These are phyloP conservation scores for Malurus alboscapulatus DNA, from an alignment of 2,113 vertebrate species.

Conservation along the genomic window DNA sequence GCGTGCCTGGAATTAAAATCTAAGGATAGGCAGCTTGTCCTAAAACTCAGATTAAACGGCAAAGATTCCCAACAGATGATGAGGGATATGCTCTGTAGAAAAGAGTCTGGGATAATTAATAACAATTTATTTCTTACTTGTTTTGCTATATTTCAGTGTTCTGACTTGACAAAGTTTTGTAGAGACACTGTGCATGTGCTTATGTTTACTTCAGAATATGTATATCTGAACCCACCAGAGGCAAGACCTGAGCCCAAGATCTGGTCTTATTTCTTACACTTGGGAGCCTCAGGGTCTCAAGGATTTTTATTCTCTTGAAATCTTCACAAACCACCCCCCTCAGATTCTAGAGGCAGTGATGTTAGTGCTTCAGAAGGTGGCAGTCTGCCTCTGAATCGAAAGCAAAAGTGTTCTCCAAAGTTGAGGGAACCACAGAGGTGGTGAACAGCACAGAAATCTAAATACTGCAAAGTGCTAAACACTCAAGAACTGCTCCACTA, in stretches of 20 bases:
- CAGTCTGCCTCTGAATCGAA: not conserved
- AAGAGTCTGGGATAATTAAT: not conserved
- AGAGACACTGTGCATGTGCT: not conserved
- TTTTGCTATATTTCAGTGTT: constrained; percentile 1
- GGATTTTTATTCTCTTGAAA: not conserved
- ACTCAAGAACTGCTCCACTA: not conserved
- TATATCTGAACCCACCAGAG: not conserved
- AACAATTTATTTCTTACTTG: not conserved
- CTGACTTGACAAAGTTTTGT: not conserved
- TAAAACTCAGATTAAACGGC: constrained; percentile 5
- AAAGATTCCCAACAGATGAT: not conserved
- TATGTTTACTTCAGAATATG: not conserved
- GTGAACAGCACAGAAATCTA: not conserved
- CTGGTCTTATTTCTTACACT: not conserved
- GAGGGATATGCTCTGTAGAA: not conserved
- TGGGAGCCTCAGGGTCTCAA: not conserved
- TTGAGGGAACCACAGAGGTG: not conserved
- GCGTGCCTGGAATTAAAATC: constrained; percentile 22
- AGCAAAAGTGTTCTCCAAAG: not conserved
- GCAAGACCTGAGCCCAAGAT: not conserved
- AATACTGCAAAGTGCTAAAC: not conserved
- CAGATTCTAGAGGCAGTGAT: not conserved
- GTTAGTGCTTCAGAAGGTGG: not conserved
- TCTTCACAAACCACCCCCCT: not conserved
- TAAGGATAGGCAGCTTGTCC: constrained; percentile 12